These are phyloP conservation scores for Nixonia krombeini DNA, from an alignment of 1,140 invertebrate genomes.

Conservation along the genomic window DNA sequence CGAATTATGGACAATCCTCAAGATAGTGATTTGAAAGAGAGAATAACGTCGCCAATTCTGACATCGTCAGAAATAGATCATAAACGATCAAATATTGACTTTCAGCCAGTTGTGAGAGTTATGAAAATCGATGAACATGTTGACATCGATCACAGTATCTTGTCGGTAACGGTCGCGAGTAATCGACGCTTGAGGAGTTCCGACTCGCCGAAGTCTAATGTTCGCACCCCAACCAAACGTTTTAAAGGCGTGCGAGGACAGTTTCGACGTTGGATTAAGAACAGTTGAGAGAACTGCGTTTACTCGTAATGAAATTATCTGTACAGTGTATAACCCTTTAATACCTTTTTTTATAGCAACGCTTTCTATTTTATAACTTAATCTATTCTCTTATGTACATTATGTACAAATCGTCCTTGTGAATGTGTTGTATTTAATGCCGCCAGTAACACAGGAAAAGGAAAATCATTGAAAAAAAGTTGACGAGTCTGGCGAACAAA, in stretches of 20 bases:
- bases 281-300: slow-evolving; percentile 59
- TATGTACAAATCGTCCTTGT: slow-evolving; percentile 66
- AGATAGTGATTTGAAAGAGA: slow-evolving; percentile 52
- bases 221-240: slow-evolving; percentile 54
- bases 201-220: slow-evolving; percentile 54
- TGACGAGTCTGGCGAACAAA: too few species aligned
- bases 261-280: slow-evolving; percentile 62
- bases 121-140: slow-evolving; percentile 69
- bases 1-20: slow-evolving; percentile 18
- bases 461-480: slow-evolving; percentile 19
- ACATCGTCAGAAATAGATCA: slow-evolving; percentile 57
- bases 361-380: slow-evolving; percentile 47
- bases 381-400: slow-evolving; percentile 55
- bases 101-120: slow-evolving; percentile 68
- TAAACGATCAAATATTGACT: slow-evolving; percentile 66
- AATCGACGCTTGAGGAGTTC: slow-evolving; percentile 68
- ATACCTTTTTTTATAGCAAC: slow-evolving; percentile 9
- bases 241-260: slow-evolving; percentile 54
- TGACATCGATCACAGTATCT: slow-evolving; percentile 65
- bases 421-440: slow-evolving; percentile 66
- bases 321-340: slow-evolving; percentile 16
- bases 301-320: slow-evolving; percentile 9
- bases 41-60: slow-evolving; percentile 51
- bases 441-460: slow-evolving; percentile 8
- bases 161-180: slow-evolving; percentile 65